phyloP scores from a whole-genome alignment of 2,888 invertebrate genomes.

The Cynaeus angustus region DNA sequence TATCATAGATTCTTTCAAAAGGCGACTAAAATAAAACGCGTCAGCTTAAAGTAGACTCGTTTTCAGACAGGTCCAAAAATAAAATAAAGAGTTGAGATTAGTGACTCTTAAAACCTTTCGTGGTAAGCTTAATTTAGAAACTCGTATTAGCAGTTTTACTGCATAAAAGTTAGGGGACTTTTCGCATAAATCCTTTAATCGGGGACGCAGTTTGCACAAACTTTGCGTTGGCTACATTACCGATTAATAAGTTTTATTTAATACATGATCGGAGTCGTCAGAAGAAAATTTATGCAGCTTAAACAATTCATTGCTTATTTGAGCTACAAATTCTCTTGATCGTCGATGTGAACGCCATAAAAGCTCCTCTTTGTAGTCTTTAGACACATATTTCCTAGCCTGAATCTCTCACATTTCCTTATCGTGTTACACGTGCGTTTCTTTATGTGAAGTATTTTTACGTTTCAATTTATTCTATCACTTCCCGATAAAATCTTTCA shows the following conservation, averaged over 20 bases:
- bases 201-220: not conserved
- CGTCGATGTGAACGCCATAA: too few species aligned
- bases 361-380: too few species aligned
- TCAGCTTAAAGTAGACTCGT: not conserved
- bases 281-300: too few species aligned
- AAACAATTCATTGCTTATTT: too few species aligned
- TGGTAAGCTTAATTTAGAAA: slow-evolving; percentile 22
- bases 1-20: slow-evolving; percentile 19
- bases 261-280: too few species aligned
- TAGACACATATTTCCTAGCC: too few species aligned
- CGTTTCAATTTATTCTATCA: slow-evolving; percentile 3
- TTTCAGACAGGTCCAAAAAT: slow-evolving; percentile 18
- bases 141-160: slow-evolving; percentile 18
- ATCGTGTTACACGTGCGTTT: not conserved
- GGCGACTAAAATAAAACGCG: slow-evolving; percentile 12
- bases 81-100: slow-evolving; percentile 15
- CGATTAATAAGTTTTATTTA: too few species aligned
- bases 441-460: not conserved
- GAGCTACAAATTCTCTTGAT: too few species aligned
- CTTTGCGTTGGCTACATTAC: too few species aligned
- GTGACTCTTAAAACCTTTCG: slow-evolving; percentile 24
- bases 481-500: slow-evolving; percentile 10
- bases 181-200: slow-evolving; percentile 4
- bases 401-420: not conserved
- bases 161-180: not conserved